Base-by-base conservation (phyloP, 2,888 invertebrate genomes). In the Parnassius apollo region DNA sequence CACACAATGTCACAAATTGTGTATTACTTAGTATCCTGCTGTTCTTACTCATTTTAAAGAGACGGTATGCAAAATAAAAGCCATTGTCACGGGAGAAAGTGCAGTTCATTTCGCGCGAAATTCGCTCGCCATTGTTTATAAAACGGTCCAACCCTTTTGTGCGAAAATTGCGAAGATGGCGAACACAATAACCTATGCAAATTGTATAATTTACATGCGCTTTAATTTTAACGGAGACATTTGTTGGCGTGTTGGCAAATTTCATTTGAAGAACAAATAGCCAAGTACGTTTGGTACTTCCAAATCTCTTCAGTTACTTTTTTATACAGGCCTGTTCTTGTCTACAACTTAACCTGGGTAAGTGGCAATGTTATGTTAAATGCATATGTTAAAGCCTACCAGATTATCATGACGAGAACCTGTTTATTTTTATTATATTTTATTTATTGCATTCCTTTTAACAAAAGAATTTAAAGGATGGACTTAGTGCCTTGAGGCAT, bases 141-240 rank as follows among this genome's bases (percentile, higher is more conserved):
- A 49, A 64, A 61, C 63, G 61, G 66, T 35, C 22, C 64, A 71
- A 73, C 71, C 71, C 72, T 71, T 60, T 71, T 70, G 69, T 69
- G 60, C 54, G 53, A 61, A 61, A 63, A 62, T 70, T 56, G 25
- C 66, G 63, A 65, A 70, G 67, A 59, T 61, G 45, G 54, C 46
- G 51, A 58, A 45, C 42, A 62, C 67, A 62, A 71, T 66, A 62
- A 59, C 35, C 55, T 51, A 59, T 65, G 62, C 59, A 69, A 68
- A 71, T 73, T 70, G 68, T 71, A 71, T 68, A 69, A 73, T 70
- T 69, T 69, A 68, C 67, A 64, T 66, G 62, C 54, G 65, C 53
- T 52, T 58, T 58, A 58, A 54, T 58, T 54, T 54, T 25, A 12
- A 57, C 54, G 51, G 54, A 1, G 22, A 56, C 59, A 59, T 60